Percentiles rank a stretch among this genome's conserved stretches.
Conservation (phyloP, 2,888 invertebrate genomes). For the Chironomus riparius region DNA sequence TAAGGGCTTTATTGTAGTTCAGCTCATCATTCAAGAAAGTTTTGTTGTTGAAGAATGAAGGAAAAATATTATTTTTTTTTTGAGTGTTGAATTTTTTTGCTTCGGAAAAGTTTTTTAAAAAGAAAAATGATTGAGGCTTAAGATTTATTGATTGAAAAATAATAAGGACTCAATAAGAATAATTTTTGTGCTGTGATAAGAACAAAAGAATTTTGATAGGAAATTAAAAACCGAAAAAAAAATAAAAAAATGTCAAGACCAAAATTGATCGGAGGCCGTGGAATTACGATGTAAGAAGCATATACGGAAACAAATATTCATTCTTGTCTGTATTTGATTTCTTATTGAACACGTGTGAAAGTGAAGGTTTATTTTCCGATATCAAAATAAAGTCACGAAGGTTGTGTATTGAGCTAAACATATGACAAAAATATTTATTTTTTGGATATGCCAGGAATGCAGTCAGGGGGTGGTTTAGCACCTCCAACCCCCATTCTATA, state of each 20-base stretch:
- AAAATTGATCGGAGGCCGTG: conserved; percentile 18
- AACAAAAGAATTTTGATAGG: no score
- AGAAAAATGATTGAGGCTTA: background rate
- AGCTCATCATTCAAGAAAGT: background rate
- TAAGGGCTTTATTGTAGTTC: background rate
- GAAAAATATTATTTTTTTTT: background rate
- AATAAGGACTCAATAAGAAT: background rate
- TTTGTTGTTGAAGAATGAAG: background rate
- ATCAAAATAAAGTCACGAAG: no score
- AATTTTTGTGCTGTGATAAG: background rate
- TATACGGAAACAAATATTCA: background rate
- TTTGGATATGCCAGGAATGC: no score
- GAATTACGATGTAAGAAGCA: conserved; percentile 12
- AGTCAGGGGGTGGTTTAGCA: no score
- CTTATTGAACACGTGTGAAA: no score
- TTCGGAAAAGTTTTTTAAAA: no score
- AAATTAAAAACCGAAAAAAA: no score
- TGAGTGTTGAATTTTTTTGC: background rate
- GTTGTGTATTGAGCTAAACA: no score
- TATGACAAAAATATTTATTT: no score
- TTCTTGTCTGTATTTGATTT: no score
- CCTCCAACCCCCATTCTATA: no score
- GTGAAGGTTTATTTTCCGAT: background rate
- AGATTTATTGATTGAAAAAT: background rate
- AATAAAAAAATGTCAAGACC: conserved; percentile 8